Evolutionary conservation across 2,888 invertebrate genomes (phyloP).

Genomic region (Hylaea fasciaria): DNA sequence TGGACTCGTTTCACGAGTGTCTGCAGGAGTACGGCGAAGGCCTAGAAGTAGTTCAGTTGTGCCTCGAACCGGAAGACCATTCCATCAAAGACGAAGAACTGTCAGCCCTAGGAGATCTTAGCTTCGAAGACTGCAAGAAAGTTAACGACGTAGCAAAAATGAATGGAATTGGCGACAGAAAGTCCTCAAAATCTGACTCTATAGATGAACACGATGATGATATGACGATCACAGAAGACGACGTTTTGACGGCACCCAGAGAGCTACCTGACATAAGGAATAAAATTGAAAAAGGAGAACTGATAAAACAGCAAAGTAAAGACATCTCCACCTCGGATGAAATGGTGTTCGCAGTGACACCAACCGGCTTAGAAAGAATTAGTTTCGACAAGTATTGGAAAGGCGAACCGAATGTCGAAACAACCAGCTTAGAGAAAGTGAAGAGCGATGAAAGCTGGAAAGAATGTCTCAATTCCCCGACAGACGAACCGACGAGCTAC

Average conservation of each 20-base stretch:
- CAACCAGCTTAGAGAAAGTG: slow-evolving; percentile 59
- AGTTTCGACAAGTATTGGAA: slow-evolving; percentile 82
- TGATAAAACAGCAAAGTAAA: slow-evolving; percentile 80
- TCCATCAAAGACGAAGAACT: slow-evolving; percentile 82
- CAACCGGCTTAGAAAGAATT: slow-evolving; percentile 80
- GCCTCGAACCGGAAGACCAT: slow-evolving; percentile 85
- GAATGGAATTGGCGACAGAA: slow-evolving; percentile 65
- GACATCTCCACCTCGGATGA: slow-evolving; percentile 82
- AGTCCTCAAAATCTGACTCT: slow-evolving; percentile 76
- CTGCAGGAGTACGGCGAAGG: slow-evolving; percentile 87
- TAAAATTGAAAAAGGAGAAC: slow-evolving; percentile 59
- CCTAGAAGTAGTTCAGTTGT: slow-evolving; percentile 86
- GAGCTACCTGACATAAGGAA: slow-evolving; percentile 69
- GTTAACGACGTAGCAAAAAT: slow-evolving; percentile 54
- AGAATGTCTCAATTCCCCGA: slow-evolving; percentile 72
- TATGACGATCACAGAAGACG: slow-evolving; percentile 81
- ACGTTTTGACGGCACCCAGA: slow-evolving; percentile 69
- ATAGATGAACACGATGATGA: slow-evolving; percentile 78
- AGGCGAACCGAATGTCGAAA: slow-evolving; percentile 57
- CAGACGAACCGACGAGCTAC: slow-evolving; percentile 61
- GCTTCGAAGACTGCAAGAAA: slow-evolving; percentile 73
- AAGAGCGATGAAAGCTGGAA: slow-evolving; percentile 79
- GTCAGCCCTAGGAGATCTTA: slow-evolving; percentile 75
- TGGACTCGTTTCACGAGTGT: slow-evolving; percentile 87
- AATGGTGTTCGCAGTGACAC: slow-evolving; percentile 83